A percentile compares a stretch with the other conserved stretches of the same genome.
phyloP scores from a whole-genome alignment of 1,140 invertebrate species.

The Aphis gossypii region DNA sequence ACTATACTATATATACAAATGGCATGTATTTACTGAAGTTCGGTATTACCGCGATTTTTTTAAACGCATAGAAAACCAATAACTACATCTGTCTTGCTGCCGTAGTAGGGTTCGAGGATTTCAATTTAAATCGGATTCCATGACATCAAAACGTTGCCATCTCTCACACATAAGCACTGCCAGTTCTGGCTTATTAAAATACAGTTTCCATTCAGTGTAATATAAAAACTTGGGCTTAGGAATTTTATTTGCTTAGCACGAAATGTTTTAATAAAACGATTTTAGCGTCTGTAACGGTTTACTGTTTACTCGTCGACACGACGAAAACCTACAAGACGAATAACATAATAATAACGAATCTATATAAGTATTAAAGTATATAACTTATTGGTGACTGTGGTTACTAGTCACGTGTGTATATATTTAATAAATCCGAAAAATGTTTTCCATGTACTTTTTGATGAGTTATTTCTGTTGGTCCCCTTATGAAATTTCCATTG shows the following conservation, averaged over 20 bases:
- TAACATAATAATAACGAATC: slow-evolving; percentile 9
- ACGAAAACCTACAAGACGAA: background rate
- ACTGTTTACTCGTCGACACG: background rate
- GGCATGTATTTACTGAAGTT: slow-evolving; percentile 18
- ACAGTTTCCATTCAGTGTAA: slow-evolving; percentile 23
- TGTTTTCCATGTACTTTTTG: background rate
- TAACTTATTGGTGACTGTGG: background rate
- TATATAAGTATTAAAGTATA: background rate
- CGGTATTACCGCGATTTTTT: background rate
- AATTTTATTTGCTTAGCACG: slow-evolving; percentile 19
- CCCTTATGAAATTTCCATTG: background rate
- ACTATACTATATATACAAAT: background rate
- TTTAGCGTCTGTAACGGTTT: background rate
- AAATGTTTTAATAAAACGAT: slow-evolving; percentile 55
- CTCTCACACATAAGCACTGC: background rate
- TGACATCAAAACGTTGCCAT: slow-evolving; percentile 31
- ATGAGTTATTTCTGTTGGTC: background rate
- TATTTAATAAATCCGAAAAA: background rate
- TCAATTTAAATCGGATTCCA: slow-evolving; percentile 55
- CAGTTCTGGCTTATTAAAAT: slow-evolving; percentile 42
- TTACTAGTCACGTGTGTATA: background rate
- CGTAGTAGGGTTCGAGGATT: background rate
- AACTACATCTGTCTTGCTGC: slow-evolving; percentile 11
- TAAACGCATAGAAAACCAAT: slow-evolving; percentile 39
- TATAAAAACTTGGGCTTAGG: slow-evolving; percentile 40